phyloP scores from a whole-genome alignment of 2,888 invertebrate species.

The Bombylius major region DNA sequence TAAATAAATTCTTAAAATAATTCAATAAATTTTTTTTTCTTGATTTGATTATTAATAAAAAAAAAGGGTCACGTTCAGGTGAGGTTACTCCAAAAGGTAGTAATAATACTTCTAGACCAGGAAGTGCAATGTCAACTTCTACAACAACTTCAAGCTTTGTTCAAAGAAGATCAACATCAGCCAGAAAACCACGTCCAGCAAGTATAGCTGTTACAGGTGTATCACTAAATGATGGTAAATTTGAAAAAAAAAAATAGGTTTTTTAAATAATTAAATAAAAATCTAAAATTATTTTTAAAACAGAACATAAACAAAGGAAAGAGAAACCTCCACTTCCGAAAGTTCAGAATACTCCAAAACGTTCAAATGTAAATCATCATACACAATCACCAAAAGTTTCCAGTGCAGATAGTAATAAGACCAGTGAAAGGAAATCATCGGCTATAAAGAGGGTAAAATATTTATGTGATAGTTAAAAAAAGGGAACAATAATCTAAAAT shows the following conservation, averaged over 20 bases:
- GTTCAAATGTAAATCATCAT: constrained; percentile 31
- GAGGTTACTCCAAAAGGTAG: constrained; percentile 56
- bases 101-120: constrained; percentile 60
- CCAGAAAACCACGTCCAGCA: constrained; percentile 62
- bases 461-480: background rate
- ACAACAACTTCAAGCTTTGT: constrained; percentile 46
- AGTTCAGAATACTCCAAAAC: constrained; percentile 36
- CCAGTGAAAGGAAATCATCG: constrained; percentile 28
- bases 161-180: constrained; percentile 47
- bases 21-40: background rate
- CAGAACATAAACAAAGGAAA: constrained; percentile 28
- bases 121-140: constrained; percentile 73
- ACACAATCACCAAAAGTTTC: constrained; percentile 29
- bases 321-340: constrained; percentile 41
- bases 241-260: background rate
- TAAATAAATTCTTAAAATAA: background rate
- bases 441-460: constrained; percentile 25
- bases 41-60: background rate
- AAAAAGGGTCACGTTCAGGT: constrained; percentile 55
- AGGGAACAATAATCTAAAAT: background rate
- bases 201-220: constrained; percentile 79
- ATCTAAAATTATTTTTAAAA: constrained; percentile 15
- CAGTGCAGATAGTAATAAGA: constrained; percentile 18
- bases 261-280: too few relatives aligned
- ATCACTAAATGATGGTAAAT: constrained; percentile 41